Evolutionary conservation across 53 echinoderm and acorn worm genomes (phyloP), one percentile per base, ranked within the genome.

Genomic region (Luidia sarsii): DNA sequence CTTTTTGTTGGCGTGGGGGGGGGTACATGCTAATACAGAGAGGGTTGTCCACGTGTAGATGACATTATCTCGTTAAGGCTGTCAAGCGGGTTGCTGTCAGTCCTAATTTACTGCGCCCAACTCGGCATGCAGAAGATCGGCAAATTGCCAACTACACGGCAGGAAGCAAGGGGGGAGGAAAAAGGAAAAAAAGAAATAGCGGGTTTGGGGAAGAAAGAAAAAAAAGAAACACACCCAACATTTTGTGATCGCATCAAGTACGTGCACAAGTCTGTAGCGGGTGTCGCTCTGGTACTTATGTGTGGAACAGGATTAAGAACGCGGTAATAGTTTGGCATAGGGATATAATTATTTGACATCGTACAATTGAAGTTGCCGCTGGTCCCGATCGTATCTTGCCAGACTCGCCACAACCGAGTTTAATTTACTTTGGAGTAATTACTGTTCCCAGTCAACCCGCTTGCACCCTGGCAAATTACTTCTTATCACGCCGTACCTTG

Each of bases 341-440:
- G 18, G 77, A 77, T 43, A 77, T 77, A 77, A 77, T 77, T 60
- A 77, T 77, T 77, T 61, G 34, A 60, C 77, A 59, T 77, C 60
- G 32, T 61, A 77, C 77, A 77, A 77, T 77, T 61, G 77, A 57
- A 37, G 32, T 18, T 45, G 56, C 53, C 77, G 31, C 39, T 77
- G 77, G 77, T 60, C 31, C 77, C 33, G 77, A 77, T 77, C 61
- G 31, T 77, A 77, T 77, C 77, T 74, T 18, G 48, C 35, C 11
- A 46, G 60, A 46, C 22, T 46, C 46, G 39, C 61, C 62, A 77
- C 77, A 77, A 61, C 77, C 77, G 61, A 60, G 61, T 61, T 77
- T 77, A 77, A 77, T 77, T 77, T 62, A 77, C 61, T 62, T 77
- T 60, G 43, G 77, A 77, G 77, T 77, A 77, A 77, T 77, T 77